These are phyloP conservation scores for Platycnemis pennipes DNA, from an alignment of 2,888 invertebrate genomes.

Conservation along the genomic window DNA sequence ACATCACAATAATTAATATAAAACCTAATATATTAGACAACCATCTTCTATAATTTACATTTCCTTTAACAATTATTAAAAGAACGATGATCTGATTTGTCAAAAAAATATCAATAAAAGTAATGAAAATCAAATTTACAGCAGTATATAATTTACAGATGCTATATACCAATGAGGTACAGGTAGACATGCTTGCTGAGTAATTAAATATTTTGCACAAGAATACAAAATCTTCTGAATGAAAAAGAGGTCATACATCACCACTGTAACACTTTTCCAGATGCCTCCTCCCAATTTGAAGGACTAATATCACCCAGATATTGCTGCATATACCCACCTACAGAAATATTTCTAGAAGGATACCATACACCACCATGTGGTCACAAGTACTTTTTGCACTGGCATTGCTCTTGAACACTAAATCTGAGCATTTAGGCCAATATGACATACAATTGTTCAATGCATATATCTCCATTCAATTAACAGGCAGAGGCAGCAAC, in stretches of 20 bases:
- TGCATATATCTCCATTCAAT: not conserved
- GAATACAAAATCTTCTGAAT: slow-evolving; percentile 3
- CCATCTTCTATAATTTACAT: slow-evolving; percentile 44
- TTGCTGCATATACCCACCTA: not conserved
- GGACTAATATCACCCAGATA: not conserved
- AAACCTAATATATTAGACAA: slow-evolving; percentile 23
- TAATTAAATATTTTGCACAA: slow-evolving; percentile 28
- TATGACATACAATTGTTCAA: not conserved
- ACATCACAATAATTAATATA: slow-evolving; percentile 54
- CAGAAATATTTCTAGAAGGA: not conserved
- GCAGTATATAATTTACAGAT: not conserved
- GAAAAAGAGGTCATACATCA: slow-evolving; percentile 17
- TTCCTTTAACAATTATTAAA: slow-evolving; percentile 34
- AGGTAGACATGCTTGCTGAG: not conserved
- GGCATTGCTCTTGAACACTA: not conserved
- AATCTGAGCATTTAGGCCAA: not conserved
- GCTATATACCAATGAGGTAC: not conserved
- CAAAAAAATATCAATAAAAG: slow-evolving; percentile 1
- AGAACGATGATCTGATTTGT: not conserved
- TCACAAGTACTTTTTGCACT: not conserved
- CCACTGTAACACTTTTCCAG: not conserved
- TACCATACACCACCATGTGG: slow-evolving; percentile 1
- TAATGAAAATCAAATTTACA: slow-evolving; percentile 7
- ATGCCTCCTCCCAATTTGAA: not conserved
- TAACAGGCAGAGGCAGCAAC: not conserved